phyloP scores from a whole-genome alignment of 2,888 invertebrate genomes.

The Uloborus plumipes region DNA sequence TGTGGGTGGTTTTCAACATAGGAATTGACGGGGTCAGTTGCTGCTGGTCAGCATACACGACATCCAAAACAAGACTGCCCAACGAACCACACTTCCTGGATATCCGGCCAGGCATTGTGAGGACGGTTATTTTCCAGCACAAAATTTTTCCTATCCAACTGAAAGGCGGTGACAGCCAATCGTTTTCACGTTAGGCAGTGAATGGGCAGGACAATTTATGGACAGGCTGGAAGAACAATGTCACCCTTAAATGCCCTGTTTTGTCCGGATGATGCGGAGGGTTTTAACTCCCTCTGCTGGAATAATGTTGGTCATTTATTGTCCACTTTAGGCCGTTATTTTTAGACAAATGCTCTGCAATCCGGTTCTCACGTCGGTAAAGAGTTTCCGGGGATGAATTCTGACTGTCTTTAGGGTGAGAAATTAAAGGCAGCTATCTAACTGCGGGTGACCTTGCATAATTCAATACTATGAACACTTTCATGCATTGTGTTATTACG shows the following conservation, averaged over 20 bases:
- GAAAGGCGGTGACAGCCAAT: constrained; percentile 55
- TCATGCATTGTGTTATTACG: too few species aligned
- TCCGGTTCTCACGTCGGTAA: constrained; percentile 14
- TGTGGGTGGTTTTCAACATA: constrained; percentile 49
- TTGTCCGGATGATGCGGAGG: neutral
- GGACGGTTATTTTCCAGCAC: constrained; percentile 12
- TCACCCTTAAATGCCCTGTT: constrained; percentile 39
- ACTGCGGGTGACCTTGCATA: too few species aligned
- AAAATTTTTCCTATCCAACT: constrained; percentile 33
- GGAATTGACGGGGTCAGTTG: constrained; percentile 48
- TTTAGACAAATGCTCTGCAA: too few species aligned
- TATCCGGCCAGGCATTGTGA: constrained; percentile 59
- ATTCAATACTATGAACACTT: too few species aligned
- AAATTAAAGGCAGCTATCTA: too few species aligned
- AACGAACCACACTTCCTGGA: constrained; percentile 58
- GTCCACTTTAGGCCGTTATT: too few species aligned
- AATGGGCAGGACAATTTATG: constrained; percentile 36
- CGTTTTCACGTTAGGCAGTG: constrained; percentile 48
- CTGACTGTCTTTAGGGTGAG: too few species aligned
- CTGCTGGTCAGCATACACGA: constrained; percentile 31
- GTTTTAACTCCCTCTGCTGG: too few species aligned
- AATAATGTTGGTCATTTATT: too few species aligned
- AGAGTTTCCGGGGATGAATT: too few species aligned
- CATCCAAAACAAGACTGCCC: constrained; percentile 26
- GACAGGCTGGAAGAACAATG: constrained; percentile 37